Percentiles rank a stretch among this genome's conserved stretches.
Evolutionary conservation across 2,113 vertebrate genomes (phyloP).

Genomic region (Oncorhynchus kisutch): DNA sequence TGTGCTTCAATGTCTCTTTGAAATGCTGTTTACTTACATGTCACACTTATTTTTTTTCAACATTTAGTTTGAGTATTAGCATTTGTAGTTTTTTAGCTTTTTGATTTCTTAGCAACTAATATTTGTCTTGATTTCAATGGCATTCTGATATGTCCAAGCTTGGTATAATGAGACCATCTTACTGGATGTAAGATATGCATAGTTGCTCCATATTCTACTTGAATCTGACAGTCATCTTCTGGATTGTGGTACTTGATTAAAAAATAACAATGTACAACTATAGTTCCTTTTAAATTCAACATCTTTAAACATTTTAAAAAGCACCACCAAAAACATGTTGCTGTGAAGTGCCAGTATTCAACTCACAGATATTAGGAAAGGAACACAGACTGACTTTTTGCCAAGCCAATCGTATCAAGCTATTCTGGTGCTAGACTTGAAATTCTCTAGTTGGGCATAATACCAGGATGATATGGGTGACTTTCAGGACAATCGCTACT

Average conservation of each 20-base stretch:
- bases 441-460: constrained; percentile 34
- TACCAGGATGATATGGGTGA: constrained; percentile 18
- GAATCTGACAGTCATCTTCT: constrained; percentile 42
- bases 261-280: constrained; percentile 35
- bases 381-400: neutral
- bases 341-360: too few relatives aligned
- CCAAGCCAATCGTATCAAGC: constrained; percentile 34
- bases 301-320: constrained; percentile 9
- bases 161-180: constrained; percentile 18
- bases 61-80: neutral
- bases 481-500: constrained; percentile 18
- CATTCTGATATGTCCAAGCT: constrained; percentile 50
- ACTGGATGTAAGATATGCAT: constrained; percentile 52
- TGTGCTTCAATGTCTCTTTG: constrained; percentile 25
- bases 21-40: constrained; percentile 40
- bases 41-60: neutral
- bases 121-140: constrained; percentile 40
- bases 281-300: constrained; percentile 19
- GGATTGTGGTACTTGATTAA: constrained; percentile 40
- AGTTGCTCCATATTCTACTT: constrained; percentile 62
- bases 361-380: too few relatives aligned
- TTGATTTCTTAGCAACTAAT: constrained; percentile 12
- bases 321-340: constrained; percentile 37
- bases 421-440: constrained; percentile 51
- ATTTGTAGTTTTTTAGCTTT: constrained; percentile 39